These are phyloP conservation scores for Chelonoidis abingdonii DNA, from an alignment of 2,113 vertebrate species.

Conservation along the genomic window DNA sequence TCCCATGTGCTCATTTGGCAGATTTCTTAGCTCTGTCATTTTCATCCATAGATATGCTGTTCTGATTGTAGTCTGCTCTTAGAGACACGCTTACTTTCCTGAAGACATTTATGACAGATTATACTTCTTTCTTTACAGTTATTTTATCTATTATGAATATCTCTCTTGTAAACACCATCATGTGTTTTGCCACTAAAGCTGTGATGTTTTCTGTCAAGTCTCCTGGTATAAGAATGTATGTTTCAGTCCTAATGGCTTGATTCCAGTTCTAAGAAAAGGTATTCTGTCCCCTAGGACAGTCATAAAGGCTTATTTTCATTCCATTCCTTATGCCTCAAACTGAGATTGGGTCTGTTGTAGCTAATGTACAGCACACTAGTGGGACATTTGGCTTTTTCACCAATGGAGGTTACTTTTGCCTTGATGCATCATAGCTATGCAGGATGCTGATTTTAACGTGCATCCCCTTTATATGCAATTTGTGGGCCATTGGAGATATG, in stretches of 20 bases:
- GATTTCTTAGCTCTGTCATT: too few species aligned
- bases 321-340: neutral
- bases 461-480: neutral
- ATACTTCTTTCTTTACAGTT: too few species aligned
- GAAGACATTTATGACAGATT: too few species aligned
- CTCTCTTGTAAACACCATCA: too few species aligned
- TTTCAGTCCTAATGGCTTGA: neutral
- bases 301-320: neutral
- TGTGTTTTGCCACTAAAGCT: neutral
- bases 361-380: neutral
- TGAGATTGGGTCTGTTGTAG: too few species aligned
- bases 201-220: neutral
- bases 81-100: too few species aligned
- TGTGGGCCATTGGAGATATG: too few species aligned
- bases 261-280: neutral
- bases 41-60: too few species aligned
- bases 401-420: neutral
- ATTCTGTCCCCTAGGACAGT: neutral
- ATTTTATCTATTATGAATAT: too few species aligned
- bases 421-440: neutral
- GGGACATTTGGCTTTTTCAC: neutral
- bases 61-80: too few species aligned
- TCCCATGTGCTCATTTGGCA: too few species aligned
- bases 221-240: neutral
- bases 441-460: neutral